These are phyloP conservation scores for Microctenopoma steveboyesi DNA, from an alignment of 2,797 vertebrate species.

Conservation along the genomic window DNA sequence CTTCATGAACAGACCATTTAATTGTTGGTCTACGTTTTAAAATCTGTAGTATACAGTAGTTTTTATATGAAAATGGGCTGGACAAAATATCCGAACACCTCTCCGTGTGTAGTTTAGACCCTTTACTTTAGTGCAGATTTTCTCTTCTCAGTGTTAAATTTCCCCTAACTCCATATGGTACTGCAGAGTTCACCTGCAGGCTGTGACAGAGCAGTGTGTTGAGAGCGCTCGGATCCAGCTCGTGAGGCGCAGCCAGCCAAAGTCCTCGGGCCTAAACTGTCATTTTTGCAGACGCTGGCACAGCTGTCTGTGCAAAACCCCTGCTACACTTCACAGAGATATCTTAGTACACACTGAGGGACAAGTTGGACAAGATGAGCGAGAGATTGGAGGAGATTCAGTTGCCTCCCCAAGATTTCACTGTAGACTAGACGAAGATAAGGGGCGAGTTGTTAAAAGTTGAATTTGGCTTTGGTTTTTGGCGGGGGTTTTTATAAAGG, in stretches of 20 bases:
- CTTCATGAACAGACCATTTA: neutral
- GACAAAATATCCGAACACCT: constrained; percentile 37
- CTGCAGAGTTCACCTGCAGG: constrained; percentile 99
- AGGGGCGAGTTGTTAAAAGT: constrained; percentile 60
- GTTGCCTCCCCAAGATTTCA: constrained; percentile 25
- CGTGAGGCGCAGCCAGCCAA: constrained; percentile 84
- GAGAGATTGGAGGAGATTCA: constrained; percentile 16
- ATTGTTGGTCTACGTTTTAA: constrained; percentile 84
- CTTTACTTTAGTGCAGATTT: constrained; percentile 86
- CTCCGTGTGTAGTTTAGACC: constrained; percentile 60
- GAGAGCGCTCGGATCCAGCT: constrained; percentile 71
- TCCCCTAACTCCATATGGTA: constrained; percentile 97
- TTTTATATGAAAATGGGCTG: neutral
- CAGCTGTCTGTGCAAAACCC: constrained; percentile 90
- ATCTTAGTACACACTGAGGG: constrained; percentile 51
- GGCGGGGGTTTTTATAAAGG: neutral
- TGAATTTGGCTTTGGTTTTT: constrained; percentile 26
- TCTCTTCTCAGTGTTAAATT: constrained; percentile 97
- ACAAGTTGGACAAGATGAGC: constrained; percentile 45
- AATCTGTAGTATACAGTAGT: constrained; percentile 80
- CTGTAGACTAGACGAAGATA: constrained; percentile 7
- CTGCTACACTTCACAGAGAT: constrained; percentile 65
- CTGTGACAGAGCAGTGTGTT: constrained; percentile 88
- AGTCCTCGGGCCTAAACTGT: constrained; percentile 95
- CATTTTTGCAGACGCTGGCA: constrained; percentile 92